Evolutionary conservation across 1,140 invertebrate genomes (phyloP).

Genomic region (Drosophila erecta): DNA sequence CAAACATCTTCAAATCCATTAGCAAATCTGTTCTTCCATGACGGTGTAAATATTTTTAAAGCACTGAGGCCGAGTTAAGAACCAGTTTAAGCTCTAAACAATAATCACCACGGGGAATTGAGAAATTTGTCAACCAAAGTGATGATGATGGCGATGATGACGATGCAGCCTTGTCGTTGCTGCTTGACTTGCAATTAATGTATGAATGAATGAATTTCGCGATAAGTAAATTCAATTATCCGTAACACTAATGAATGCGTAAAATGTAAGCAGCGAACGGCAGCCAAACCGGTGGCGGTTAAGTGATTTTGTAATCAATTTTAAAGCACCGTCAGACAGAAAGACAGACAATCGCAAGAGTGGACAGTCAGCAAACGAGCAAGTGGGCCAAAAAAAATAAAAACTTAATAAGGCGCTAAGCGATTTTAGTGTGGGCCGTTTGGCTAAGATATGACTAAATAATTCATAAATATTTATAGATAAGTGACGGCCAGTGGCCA

Average conservation of each 20-base stretch:
- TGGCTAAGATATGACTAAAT: conserved; percentile 67
- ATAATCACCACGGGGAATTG: conserved; percentile 23
- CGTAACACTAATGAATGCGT: conserved; percentile 80
- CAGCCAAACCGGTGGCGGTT: conserved; percentile 49
- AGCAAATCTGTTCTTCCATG: not conserved
- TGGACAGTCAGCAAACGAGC: conserved; percentile 36
- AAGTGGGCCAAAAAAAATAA: conserved; percentile 19
- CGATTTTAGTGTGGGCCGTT: conserved; percentile 59
- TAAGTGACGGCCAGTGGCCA: conserved; percentile 27
- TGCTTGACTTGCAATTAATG: conserved; percentile 64
- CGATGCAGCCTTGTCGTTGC: conserved; percentile 10
- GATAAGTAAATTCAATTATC: conserved; percentile 83
- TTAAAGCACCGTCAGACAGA: conserved; percentile 24
- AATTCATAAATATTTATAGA: conserved; percentile 70
- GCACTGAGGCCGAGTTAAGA: conserved; percentile 7
- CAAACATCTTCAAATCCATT: not conserved
- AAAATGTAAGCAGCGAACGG: conserved; percentile 72
- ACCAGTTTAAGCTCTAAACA: conserved; percentile 37
- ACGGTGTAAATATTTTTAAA: not conserved
- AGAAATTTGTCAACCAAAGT: conserved; percentile 37
- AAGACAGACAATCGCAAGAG: conserved; percentile 13
- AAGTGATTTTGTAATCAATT: conserved; percentile 75
- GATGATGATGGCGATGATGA: conserved; percentile 11
- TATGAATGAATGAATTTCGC: conserved; percentile 74
- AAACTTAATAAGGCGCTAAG: conserved; percentile 65